Base-by-base conservation (phyloP, 2,113 vertebrate genomes). In the Cynocephalus volans region DNA sequence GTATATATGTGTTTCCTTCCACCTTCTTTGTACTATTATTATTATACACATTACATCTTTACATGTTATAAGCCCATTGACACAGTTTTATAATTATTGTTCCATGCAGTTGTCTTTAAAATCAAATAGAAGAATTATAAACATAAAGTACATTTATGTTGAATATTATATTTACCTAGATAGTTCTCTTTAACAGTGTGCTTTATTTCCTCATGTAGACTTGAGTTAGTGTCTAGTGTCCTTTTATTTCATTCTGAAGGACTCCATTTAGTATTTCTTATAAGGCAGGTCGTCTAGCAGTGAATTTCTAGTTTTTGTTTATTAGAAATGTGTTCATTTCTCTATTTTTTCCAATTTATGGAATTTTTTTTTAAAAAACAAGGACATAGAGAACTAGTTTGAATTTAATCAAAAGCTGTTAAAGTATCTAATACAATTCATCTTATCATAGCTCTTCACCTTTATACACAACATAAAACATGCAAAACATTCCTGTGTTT, bases 381-480 rank as follows among this genome's bases (percentile, higher is more conserved):
- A 1, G 2, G 15, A 84, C 41, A 54, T 21, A 64, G 10, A 97
- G 31, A 79, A 67, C 6, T 73, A 45, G 70, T 8, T 64, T 67
- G 58, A 81, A n/a, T 0, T 64, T 8, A 69, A 73, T 79, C 79
- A 94, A 97, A 94, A 45, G 31, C 1, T 62, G 19, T 88, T 97
- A 88, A 96, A 96, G 9, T 28, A 12, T 12, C 79, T 67, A 75
- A 6, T 62, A 80, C 45, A 88, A 93, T 86, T 96, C 41, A 89
- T 80, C 19, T 86, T 77, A 52, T n/a, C 56, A 72, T 19, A 92
- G 23, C 8, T 60, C 60, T 95, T 76, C 41, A 88, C 58, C 67
- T 83, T 91, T 86, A 12, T 64, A 86, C 15, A 58, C 94, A 91
- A 82, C 4, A 77, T 31, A 82, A 58, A 36, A 88, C 26, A 31